A percentile compares a stretch with the other conserved stretches of the same genome.
These are phyloP conservation scores for Hanleya hanleyi DNA, from an alignment of 2,888 invertebrate genomes.

Conservation along the genomic window DNA sequence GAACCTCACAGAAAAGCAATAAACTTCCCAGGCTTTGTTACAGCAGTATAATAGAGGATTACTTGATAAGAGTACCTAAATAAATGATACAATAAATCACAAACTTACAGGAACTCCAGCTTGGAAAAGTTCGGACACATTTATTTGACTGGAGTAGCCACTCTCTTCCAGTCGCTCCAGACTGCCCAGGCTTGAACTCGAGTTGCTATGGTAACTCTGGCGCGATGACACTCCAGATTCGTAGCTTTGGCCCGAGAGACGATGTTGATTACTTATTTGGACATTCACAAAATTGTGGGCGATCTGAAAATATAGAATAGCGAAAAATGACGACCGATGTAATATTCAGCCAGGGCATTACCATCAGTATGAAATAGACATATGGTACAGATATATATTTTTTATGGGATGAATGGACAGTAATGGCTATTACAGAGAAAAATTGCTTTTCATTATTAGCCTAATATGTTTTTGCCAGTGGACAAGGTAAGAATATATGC, in stretches of 20 bases:
- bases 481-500: too few species aligned
- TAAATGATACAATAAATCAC: not conserved
- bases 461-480: too few species aligned
- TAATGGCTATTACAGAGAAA: too few species aligned
- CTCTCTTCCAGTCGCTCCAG: conserved; percentile 80
- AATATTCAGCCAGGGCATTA: too few species aligned
- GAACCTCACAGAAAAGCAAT: not conserved
- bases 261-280: conserved; percentile 62
- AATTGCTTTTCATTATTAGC: too few species aligned
- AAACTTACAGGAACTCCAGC: conserved; percentile 67
- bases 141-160: conserved; percentile 69
- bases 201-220: conserved; percentile 73
- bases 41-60: not conserved
- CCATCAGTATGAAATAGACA: too few species aligned
- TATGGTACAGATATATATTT: too few species aligned
- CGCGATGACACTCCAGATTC: conserved; percentile 73
- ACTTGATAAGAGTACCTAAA: not conserved
- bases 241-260: conserved; percentile 74
- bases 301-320: too few species aligned
- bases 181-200: conserved; percentile 74
- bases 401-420: too few species aligned
- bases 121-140: conserved; percentile 71
- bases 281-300: too few species aligned
- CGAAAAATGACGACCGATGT: too few species aligned
- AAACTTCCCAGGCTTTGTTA: not conserved